phyloP scores from a whole-genome alignment of 2,888 invertebrate genomes.

The Chrysina gloriosa region DNA sequence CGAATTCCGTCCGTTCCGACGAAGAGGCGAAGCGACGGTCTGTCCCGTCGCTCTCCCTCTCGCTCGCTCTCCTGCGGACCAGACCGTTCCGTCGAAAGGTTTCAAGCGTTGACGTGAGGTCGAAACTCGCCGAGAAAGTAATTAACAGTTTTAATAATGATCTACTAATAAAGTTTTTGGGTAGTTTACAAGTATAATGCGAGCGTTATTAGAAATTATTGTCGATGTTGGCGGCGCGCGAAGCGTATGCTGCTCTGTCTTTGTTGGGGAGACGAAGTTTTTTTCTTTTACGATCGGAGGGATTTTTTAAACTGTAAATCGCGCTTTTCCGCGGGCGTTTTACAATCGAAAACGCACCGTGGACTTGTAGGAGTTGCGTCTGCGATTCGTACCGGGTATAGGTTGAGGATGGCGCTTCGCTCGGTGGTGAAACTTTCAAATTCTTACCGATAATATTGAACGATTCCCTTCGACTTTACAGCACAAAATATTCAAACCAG shows the following conservation, averaged over 20 bases:
- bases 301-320: no score
- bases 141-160: conserved; percentile 64
- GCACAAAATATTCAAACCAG: no score
- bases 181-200: conserved; percentile 59
- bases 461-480: no score
- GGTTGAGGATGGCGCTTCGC: no score
- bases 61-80: neutral
- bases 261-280: neutral
- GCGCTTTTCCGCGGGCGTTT: no score
- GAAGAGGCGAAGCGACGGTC: neutral
- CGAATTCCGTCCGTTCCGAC: conserved; percentile 15
- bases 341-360: no score
- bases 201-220: conserved; percentile 43
- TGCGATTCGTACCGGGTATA: no score
- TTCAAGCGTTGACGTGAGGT: conserved; percentile 28
- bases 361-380: no score
- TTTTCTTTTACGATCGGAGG: no score
- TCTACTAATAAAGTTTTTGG: conserved; percentile 62
- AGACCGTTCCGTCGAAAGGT: conserved; percentile 1
- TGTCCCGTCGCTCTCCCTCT: neutral
- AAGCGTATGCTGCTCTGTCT: neutral
- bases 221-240: no score
- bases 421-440: no score
- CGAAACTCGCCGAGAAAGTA: conserved; percentile 43
- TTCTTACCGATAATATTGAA: no score